Percentiles rank a stretch among this genome's conserved stretches.
Conservation (phyloP, 2,113 vertebrate species). For the Chaetura pelagica region DNA sequence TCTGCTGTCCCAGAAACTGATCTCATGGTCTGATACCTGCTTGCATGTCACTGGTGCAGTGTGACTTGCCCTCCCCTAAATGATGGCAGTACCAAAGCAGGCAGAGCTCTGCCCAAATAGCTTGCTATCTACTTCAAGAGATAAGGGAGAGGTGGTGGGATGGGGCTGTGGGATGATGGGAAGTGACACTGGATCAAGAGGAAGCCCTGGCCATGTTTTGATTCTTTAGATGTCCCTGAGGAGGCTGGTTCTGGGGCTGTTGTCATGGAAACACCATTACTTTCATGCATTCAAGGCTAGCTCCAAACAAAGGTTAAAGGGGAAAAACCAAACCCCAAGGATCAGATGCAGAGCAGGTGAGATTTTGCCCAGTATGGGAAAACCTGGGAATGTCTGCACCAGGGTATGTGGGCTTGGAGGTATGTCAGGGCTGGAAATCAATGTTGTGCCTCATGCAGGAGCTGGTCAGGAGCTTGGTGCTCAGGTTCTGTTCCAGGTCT, state of each 20-base stretch:
- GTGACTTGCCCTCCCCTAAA: accelerated
- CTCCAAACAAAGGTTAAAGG: not conserved
- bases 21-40: not conserved
- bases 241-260: not conserved
- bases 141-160: not conserved
- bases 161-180: accelerated
- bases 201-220: not conserved
- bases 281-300: not conserved
- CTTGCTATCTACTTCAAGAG: accelerated
- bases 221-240: not conserved
- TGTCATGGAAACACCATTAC: not conserved
- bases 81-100: not conserved
- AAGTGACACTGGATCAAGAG: not conserved
- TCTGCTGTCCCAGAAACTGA: not conserved
- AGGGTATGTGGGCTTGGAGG: not conserved
- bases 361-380: not conserved
- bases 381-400: not conserved
- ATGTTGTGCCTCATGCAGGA: accelerated
- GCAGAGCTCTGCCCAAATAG: not conserved
- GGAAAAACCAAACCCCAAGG: not conserved
- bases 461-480: accelerated
- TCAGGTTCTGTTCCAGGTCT: not conserved
- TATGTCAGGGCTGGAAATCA: not conserved
- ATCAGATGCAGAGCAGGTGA: not conserved
- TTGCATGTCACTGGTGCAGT: accelerated